Conservation (phyloP, 2,888 invertebrate species). For the Capitulum mitella region DNA sequence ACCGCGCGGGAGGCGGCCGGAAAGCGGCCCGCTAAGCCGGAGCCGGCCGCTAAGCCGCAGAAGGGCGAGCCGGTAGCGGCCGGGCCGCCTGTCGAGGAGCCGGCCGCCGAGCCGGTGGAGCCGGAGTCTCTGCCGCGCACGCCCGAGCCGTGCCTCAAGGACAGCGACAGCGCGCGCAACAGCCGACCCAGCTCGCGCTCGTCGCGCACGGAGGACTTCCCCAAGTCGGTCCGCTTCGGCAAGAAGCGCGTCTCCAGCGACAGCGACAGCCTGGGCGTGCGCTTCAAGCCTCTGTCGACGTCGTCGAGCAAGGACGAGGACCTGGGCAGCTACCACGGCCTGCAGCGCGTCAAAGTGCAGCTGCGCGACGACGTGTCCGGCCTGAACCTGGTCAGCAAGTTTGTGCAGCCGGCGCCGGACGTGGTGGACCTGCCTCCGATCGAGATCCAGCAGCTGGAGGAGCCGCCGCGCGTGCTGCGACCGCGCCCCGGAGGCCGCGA, state of each 20-base stretch:
- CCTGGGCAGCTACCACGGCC: slow-evolving; percentile 16
- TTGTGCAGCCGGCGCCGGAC: background rate
- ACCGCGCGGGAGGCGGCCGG: background rate
- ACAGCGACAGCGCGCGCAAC: slow-evolving; percentile 5
- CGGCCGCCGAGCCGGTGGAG: background rate
- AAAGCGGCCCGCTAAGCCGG: background rate
- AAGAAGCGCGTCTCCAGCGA: background rate
- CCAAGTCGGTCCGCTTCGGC: slow-evolving; percentile 23
- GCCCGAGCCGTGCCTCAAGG: background rate
- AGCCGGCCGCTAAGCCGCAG: too few species aligned
- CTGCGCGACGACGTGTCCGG: background rate
- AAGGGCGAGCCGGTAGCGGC: background rate
- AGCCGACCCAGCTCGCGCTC: slow-evolving; percentile 8
- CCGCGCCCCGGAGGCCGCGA: background rate
- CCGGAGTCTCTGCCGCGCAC: background rate
- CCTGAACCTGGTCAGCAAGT: slow-evolving; percentile 7
- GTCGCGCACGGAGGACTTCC: slow-evolving; percentile 6
- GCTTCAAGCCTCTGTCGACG: slow-evolving; percentile 18
- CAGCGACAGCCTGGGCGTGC: background rate
- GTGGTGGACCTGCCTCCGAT: slow-evolving; percentile 7
- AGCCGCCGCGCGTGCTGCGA: slow-evolving; percentile 15
- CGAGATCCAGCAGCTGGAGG: slow-evolving; percentile 14
- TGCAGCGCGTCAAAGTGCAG: background rate
- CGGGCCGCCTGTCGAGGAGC: background rate
- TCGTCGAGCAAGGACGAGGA: slow-evolving; percentile 8